A percentile compares a stretch with the other conserved stretches of the same genome.
phyloP scores from a whole-genome alignment of 2,888 invertebrate species.

The Xestobium rufovillosum region DNA sequence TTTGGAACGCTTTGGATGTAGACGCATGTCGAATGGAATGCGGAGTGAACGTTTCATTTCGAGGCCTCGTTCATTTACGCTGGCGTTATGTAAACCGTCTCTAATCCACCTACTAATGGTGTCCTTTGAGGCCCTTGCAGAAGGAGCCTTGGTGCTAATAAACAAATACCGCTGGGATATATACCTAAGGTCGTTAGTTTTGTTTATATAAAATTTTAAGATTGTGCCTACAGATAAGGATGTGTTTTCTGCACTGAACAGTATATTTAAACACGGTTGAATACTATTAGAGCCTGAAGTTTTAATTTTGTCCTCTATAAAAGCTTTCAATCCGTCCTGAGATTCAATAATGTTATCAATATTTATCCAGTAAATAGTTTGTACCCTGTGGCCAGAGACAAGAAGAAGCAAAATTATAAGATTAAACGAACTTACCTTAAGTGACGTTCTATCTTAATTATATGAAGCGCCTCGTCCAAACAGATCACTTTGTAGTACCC shows the following conservation, averaged over 20 bases:
- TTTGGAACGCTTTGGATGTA: conserved; percentile 22
- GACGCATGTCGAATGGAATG: conserved; percentile 26
- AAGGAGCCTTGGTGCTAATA: conserved; percentile 22
- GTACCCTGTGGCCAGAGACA: too few species aligned
- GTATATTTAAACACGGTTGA: conserved; percentile 14
- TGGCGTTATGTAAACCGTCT: conserved; percentile 14
- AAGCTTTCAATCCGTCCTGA: too few species aligned
- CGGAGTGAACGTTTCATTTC: conserved; percentile 18
- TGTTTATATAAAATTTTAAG: conserved; percentile 16
- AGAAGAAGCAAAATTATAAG: too few species aligned
- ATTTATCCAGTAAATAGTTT: too few species aligned
- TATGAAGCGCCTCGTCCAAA: too few species aligned
- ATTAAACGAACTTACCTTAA: too few species aligned
- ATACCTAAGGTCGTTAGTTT: conserved; percentile 11
- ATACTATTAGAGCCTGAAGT: too few species aligned
- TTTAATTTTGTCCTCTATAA: too few species aligned
- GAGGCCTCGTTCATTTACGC: too few species aligned
- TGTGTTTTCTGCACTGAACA: conserved; percentile 16
- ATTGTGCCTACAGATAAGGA: conserved; percentile 17
- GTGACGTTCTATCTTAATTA: too few species aligned
- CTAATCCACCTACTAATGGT: conserved; percentile 26
- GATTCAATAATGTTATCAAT: too few species aligned
- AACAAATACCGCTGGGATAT: conserved; percentile 14
- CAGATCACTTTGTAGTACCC: too few species aligned
- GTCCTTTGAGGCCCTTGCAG: conserved; percentile 18